These are phyloP conservation scores for Cantharis rustica DNA, from an alignment of 2,888 invertebrate species.

Conservation along the genomic window DNA sequence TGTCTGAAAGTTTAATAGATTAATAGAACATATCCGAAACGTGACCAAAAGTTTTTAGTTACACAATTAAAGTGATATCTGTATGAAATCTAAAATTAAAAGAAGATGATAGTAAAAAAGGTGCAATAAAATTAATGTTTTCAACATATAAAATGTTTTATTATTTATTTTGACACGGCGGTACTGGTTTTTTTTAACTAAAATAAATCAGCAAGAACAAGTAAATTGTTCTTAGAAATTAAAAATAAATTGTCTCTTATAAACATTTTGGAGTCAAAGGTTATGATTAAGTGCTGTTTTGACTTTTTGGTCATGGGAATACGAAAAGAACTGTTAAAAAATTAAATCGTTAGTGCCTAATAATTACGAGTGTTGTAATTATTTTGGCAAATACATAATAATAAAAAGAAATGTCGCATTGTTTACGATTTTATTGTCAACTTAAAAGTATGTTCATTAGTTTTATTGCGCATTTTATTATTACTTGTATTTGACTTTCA, in stretches of 20 bases:
- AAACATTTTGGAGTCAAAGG: conserved; percentile 29
- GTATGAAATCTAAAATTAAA: conserved; percentile 2
- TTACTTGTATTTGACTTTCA: conserved; percentile 9
- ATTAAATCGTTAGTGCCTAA: conserved; percentile 19
- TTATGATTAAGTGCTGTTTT: conserved; percentile 22
- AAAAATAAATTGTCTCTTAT: conserved; percentile 21
- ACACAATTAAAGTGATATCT: conserved; percentile 17
- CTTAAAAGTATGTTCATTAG: conserved; percentile 21
- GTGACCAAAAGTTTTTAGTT: not conserved
- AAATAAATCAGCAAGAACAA: conserved; percentile 28
- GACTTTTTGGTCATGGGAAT: conserved; percentile 28
- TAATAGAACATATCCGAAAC: not conserved
- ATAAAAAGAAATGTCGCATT: conserved; percentile 26
- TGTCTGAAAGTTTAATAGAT: not conserved
- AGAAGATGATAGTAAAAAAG: conserved; percentile 7
- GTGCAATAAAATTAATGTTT: not conserved
- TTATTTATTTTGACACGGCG: conserved; percentile 26
- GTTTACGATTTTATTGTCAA: conserved; percentile 26
- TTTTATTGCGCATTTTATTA: conserved; percentile 21
- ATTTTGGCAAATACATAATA: conserved; percentile 1
- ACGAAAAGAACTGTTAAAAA: conserved; percentile 6
- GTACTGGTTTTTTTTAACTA: conserved; percentile 16
- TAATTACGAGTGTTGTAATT: conserved; percentile 23
- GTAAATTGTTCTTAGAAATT: conserved; percentile 31
- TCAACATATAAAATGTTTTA: conserved; percentile 20